Percentiles rank a stretch among this genome's conserved stretches.
Conservation (phyloP, 2,888 invertebrate genomes). For the Melieria crassipennis region DNA sequence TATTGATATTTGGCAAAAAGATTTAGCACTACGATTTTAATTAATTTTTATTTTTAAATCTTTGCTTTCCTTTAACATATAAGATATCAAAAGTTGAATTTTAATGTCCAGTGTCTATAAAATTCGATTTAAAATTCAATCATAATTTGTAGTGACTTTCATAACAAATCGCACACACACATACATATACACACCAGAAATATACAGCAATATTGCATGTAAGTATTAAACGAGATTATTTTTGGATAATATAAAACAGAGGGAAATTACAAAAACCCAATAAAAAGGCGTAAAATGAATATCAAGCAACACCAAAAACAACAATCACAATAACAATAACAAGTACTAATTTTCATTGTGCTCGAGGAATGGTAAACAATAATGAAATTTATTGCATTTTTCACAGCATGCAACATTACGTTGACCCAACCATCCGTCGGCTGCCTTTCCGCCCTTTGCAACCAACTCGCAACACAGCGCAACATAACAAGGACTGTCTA, state of each 20-base stretch:
- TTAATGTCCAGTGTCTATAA: no score
- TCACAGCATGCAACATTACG: constrained; percentile 6
- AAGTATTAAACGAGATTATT: not conserved
- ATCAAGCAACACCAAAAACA: not conserved
- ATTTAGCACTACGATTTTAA: no score
- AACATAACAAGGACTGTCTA: no score
- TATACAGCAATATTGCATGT: not conserved
- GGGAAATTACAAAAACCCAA: not conserved
- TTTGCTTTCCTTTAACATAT: no score
- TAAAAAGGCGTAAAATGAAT: not conserved
- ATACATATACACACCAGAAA: not conserved
- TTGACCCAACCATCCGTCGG: no score
- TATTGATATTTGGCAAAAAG: no score
- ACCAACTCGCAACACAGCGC: no score
- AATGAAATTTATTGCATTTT: constrained; percentile 30
- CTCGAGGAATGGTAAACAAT: constrained; percentile 6
- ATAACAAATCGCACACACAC: not conserved
- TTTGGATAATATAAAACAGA: not conserved
- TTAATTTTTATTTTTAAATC: no score
- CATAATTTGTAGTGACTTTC: no score
- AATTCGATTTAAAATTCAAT: no score
- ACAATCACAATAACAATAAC: not conserved
- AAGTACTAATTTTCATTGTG: not conserved
- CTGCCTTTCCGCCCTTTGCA: no score
- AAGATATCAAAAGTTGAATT: no score